Percentiles rank a stretch among this genome's conserved stretches.
phyloP scores from a whole-genome alignment of 2,888 invertebrate genomes.

The Ophion ventricosus region DNA sequence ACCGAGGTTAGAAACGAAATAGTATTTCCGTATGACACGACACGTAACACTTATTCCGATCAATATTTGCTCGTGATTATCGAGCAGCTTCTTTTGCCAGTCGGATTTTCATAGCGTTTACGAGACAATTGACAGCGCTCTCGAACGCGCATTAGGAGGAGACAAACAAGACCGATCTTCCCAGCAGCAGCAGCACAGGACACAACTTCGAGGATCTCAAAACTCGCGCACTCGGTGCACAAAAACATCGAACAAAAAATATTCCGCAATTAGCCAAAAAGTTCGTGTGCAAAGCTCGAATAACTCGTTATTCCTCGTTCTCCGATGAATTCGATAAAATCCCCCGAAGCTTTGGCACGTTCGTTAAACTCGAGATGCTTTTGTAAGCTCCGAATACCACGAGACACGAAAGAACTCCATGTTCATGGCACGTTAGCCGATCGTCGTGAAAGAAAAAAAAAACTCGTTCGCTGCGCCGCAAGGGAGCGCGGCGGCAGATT shows the following conservation, averaged over 20 bases:
- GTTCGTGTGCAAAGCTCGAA: slow-evolving; percentile 1
- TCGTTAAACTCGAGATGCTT: slow-evolving; percentile 61
- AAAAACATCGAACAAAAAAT: slow-evolving; percentile 36
- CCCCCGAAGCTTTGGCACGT: slow-evolving; percentile 18
- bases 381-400: slow-evolving; percentile 70
- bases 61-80: slow-evolving; percentile 14
- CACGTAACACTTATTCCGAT: slow-evolving; percentile 28
- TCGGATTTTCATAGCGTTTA: slow-evolving; percentile 6
- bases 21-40: slow-evolving; percentile 46
- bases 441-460: slow-evolving; percentile 74
- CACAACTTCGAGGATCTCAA: slow-evolving; percentile 53
- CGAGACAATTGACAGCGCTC: slow-evolving; percentile 54
- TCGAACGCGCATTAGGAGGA: slow-evolving; percentile 56
- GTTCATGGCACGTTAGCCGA: slow-evolving; percentile 79
- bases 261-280: slow-evolving; percentile 10
- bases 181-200: slow-evolving; percentile 59
- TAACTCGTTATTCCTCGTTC: slow-evolving; percentile 39
- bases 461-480: slow-evolving; percentile 45
- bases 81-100: slow-evolving; percentile 1
- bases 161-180: slow-evolving; percentile 57
- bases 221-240: slow-evolving; percentile 50
- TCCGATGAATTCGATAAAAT: slow-evolving; percentile 30
- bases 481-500: slow-evolving; percentile 22
- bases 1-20: slow-evolving; percentile 37
- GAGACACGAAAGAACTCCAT: slow-evolving; percentile 73